Percentiles rank a stretch among this genome's conserved stretches.
These are phyloP conservation scores for Hephaestus fuliginosus DNA, from an alignment of 2,797 vertebrate genomes.

Conservation along the genomic window DNA sequence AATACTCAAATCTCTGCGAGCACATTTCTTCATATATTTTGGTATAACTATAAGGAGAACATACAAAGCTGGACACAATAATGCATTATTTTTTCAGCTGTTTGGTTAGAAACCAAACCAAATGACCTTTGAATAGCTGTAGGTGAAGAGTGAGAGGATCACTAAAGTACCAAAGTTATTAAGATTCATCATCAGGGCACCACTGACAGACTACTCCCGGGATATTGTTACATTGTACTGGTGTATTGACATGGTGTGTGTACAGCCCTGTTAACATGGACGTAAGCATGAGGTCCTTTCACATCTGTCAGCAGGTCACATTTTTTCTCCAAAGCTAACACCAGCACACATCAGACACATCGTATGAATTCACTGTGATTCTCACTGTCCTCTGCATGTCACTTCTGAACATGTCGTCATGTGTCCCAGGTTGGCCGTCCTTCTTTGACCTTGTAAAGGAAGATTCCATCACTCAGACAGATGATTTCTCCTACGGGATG, in stretches of 20 bases:
- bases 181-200: background rate
- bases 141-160: background rate
- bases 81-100: no score
- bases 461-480: constrained; percentile 83
- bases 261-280: background rate
- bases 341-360: background rate
- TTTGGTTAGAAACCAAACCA: background rate
- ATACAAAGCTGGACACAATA: no score
- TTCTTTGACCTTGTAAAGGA: constrained; percentile 92
- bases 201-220: no score
- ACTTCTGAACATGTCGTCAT: background rate
- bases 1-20: no score
- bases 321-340: background rate
- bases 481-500: constrained; percentile 95
- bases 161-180: background rate
- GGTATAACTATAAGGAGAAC: no score
- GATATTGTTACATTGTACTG: no score
- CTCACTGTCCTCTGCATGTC: background rate
- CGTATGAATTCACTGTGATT: no score
- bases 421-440: constrained; percentile 93
- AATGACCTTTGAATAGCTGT: no score
- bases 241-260: no score
- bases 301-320: background rate
- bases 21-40: no score
- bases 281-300: background rate